phyloP scores from a whole-genome alignment of 2,888 invertebrate genomes.

The Andricus curvator region DNA sequence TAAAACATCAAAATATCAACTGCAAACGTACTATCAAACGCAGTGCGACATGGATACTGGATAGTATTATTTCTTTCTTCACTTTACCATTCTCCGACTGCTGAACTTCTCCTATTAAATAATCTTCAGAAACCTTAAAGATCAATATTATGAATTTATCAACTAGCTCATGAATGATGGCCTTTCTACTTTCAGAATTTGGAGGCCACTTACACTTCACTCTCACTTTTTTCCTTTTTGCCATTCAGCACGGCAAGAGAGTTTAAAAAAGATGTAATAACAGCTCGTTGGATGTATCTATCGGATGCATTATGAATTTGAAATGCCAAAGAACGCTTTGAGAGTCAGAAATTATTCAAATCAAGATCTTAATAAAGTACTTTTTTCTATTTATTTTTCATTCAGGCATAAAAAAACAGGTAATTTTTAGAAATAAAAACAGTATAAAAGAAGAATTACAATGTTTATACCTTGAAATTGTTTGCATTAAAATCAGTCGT shows the following conservation, averaged over 20 bases:
- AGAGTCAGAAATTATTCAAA: background rate
- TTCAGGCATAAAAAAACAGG: no score
- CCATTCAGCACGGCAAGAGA: background rate
- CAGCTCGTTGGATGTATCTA: background rate
- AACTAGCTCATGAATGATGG: background rate
- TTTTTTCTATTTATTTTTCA: no score
- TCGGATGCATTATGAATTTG: background rate
- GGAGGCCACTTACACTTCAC: background rate
- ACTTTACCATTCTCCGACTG: constrained; percentile 4
- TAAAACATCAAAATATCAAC: no score
- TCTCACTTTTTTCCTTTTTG: background rate
- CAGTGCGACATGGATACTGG: background rate
- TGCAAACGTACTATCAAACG: no score
- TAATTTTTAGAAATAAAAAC: no score
- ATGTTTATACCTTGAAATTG: no score
- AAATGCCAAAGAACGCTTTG: background rate
- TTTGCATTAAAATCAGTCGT: no score
- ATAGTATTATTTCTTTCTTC: background rate
- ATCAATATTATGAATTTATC: constrained; percentile 1
- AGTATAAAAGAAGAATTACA: no score
- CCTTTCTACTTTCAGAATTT: constrained; percentile 7
- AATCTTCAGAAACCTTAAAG: background rate
- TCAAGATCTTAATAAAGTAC: background rate
- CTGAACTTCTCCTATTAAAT: background rate
- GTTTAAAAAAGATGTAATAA: background rate